phyloP scores from a whole-genome alignment of 1,140 invertebrate genomes.

The Trissolcus basalis region DNA sequence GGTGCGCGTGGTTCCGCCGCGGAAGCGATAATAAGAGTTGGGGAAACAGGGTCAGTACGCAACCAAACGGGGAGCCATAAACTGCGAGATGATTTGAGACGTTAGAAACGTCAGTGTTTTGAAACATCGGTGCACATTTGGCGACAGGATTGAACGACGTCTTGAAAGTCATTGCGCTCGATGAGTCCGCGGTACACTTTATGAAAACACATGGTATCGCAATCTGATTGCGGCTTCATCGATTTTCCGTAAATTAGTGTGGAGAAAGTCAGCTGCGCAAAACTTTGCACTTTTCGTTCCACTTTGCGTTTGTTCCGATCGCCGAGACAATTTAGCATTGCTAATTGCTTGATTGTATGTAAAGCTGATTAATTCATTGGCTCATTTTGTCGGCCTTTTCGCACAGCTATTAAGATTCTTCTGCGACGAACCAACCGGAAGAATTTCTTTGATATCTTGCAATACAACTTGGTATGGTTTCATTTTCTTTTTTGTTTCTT shows the following conservation, averaged over 20 bases:
- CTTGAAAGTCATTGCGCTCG: slow-evolving; percentile 32
- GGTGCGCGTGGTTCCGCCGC: slow-evolving; percentile 7
- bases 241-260: slow-evolving; percentile 47
- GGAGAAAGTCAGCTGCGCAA: slow-evolving; percentile 38
- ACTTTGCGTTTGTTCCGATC: slow-evolving; percentile 27
- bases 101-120: background rate
- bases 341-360: slow-evolving; percentile 22
- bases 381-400: no score
- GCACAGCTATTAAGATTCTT: no score
- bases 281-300: slow-evolving; percentile 35
- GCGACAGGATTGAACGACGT: slow-evolving; percentile 12
- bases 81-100: background rate
- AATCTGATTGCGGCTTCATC: slow-evolving; percentile 50
- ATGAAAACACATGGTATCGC: slow-evolving; percentile 42
- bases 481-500: no score
- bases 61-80: no score
- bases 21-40: slow-evolving; percentile 13
- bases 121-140: slow-evolving; percentile 8
- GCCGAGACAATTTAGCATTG: slow-evolving; percentile 13
- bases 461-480: no score
- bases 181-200: slow-evolving; percentile 28
- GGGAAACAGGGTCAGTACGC: slow-evolving; percentile 24
- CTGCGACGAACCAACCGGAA: no score
- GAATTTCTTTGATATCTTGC: no score
- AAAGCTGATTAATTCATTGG: slow-evolving; percentile 9